Evolutionary conservation across 1,140 invertebrate species (phyloP).

Genomic region (Zeugodacus cucurbitae): DNA sequence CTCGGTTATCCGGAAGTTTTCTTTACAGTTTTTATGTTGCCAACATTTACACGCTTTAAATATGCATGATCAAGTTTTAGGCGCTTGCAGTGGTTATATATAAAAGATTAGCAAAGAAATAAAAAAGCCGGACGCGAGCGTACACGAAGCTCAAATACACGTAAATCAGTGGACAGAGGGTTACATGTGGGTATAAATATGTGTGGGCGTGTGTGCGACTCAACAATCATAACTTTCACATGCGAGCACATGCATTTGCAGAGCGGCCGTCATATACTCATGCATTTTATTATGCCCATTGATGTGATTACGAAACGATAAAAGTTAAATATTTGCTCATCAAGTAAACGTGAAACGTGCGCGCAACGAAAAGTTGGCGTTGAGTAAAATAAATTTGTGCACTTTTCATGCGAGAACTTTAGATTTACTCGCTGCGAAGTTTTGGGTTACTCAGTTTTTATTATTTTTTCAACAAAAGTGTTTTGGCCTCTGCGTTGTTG

Average conservation of each 20-base stretch:
- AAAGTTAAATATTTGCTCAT: conserved; percentile 49
- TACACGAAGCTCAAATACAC: background rate
- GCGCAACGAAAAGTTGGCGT: background rate
- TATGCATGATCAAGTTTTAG: conserved; percentile 64
- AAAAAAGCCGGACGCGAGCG: background rate
- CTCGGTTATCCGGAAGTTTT: background rate
- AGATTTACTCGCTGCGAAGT: background rate
- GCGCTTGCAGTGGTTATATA: conserved; percentile 42
- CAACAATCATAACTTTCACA: background rate
- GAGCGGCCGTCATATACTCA: background rate
- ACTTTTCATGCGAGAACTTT: background rate
- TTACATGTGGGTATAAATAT: background rate
- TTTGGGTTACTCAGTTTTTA: background rate
- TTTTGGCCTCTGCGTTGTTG: too few relatives aligned
- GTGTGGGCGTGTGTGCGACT: background rate
- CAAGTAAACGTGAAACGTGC: background rate
- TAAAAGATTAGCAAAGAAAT: background rate
- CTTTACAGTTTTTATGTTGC: conserved; percentile 56
- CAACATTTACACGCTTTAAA: conserved; percentile 65
- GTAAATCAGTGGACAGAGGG: background rate
- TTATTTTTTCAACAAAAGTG: background rate
- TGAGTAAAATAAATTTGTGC: background rate
- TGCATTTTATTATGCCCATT: conserved; percentile 41
- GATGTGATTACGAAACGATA: conserved; percentile 59
- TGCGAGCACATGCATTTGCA: background rate